Conservation (phyloP, 2,113 vertebrate genomes). For the Hemicordylus capensis region DNA sequence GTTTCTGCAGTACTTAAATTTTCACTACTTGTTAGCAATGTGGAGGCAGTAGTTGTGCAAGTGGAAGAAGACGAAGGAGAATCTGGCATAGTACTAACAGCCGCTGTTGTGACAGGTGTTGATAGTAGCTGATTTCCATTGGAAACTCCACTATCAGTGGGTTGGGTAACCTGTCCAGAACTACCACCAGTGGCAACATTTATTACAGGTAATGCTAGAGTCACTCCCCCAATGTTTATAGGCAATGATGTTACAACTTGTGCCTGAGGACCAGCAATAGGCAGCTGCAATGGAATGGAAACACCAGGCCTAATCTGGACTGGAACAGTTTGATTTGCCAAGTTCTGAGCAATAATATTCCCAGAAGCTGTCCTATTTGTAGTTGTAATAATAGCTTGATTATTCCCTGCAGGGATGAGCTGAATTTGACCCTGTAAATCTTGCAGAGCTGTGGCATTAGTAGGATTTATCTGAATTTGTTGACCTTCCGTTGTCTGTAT, state of each 20-base stretch:
- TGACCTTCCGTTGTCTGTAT: conserved; percentile 95
- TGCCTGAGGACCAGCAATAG: conserved; percentile 90
- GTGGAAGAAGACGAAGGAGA: conserved; percentile 79
- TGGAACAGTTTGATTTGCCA: conserved; percentile 91
- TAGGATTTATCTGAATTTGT: conserved; percentile 92
- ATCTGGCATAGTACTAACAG: conserved; percentile 79
- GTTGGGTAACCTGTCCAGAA: conserved; percentile 87
- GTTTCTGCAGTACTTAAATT: conserved; percentile 82
- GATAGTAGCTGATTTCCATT: conserved; percentile 90
- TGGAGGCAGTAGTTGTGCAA: conserved; percentile 77
- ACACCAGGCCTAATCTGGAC: conserved; percentile 94
- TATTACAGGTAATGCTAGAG: conserved; percentile 93
- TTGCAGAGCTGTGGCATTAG: conserved; percentile 83
- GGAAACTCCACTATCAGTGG: conserved; percentile 87
- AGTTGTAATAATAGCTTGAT: conserved; percentile 89
- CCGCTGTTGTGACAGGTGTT: conserved; percentile 77
- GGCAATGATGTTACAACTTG: conserved; percentile 95
- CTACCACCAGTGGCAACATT: conserved; percentile 87
- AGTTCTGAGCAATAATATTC: conserved; percentile 87
- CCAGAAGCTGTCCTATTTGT: conserved; percentile 83
- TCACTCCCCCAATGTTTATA: conserved; percentile 97
- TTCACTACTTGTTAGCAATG: conserved; percentile 79
- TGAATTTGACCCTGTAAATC: conserved; percentile 93
- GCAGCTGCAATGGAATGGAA: conserved; percentile 94
- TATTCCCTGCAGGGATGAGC: conserved; percentile 90